Conservation (phyloP, 2,888 invertebrate genomes). For the Euproctis similis region DNA sequence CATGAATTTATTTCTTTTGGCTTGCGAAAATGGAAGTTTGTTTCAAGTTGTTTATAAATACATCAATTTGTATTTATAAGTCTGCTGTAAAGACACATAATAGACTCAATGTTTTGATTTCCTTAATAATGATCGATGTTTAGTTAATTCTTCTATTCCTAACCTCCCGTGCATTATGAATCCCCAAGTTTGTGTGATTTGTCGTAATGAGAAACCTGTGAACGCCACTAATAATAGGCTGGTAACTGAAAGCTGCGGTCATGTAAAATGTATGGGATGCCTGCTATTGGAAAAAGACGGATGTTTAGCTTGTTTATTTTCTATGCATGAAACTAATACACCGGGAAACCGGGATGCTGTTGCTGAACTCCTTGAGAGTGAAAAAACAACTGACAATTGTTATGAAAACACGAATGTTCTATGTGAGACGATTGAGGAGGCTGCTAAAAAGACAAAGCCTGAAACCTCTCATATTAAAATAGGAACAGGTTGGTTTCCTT, state of each 20-base stretch:
- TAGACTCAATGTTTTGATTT: slow-evolving; percentile 2
- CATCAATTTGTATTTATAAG: slow-evolving; percentile 5
- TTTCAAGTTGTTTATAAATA: slow-evolving; percentile 10
- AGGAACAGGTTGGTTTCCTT: slow-evolving; percentile 40
- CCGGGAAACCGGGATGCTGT: slow-evolving; percentile 18
- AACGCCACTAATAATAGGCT: slow-evolving; percentile 77
- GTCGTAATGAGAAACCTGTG: slow-evolving; percentile 70
- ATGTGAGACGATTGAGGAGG: slow-evolving; percentile 27
- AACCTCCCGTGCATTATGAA: no score
- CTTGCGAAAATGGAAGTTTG: slow-evolving; percentile 21
- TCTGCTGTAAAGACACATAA: slow-evolving; percentile 1
- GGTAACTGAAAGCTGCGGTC: slow-evolving; percentile 84
- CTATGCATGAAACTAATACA: slow-evolving; percentile 17
- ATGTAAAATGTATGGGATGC: slow-evolving; percentile 84
- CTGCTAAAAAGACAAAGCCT: slow-evolving; percentile 45
- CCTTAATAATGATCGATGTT: no score
- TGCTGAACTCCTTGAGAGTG: slow-evolving; percentile 17
- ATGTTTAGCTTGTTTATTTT: slow-evolving; percentile 72
- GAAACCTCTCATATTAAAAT: slow-evolving; percentile 57
- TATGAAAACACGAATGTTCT: slow-evolving; percentile 16
- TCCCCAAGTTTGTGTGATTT: slow-evolving; percentile 76
- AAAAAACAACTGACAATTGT: slow-evolving; percentile 19
- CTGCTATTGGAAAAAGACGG: slow-evolving; percentile 79
- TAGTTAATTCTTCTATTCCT: no score
- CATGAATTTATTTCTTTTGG: no score